These are phyloP conservation scores for Vombatus ursinus DNA, from an alignment of 2,113 vertebrate genomes.

Conservation along the genomic window DNA sequence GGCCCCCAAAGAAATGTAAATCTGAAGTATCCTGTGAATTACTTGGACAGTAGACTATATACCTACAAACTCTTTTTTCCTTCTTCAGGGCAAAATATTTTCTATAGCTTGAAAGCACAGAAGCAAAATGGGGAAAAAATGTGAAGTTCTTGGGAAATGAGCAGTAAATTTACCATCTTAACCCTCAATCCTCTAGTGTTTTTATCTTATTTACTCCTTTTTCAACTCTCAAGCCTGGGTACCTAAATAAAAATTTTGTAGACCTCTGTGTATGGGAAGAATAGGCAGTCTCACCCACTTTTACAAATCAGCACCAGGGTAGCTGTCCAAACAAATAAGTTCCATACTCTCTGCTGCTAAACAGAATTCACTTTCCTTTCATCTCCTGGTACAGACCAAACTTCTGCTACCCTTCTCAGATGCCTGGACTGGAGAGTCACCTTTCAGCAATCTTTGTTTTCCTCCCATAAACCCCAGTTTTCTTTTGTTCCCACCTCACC, in stretches of 20 bases:
- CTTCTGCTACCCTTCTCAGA: neutral
- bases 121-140: neutral
- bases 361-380: neutral
- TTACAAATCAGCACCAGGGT: neutral
- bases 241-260: neutral
- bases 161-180: neutral
- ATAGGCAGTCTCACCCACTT: neutral
- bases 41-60: neutral
- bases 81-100: slow-evolving; percentile 45
- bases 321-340: neutral
- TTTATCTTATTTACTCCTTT: neutral
- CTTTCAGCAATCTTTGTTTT: neutral
- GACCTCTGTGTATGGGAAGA: neutral
- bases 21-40: neutral
- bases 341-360: neutral
- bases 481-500: neutral
- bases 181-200: neutral
- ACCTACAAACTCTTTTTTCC: neutral
- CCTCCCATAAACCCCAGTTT: neutral
- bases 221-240: neutral
- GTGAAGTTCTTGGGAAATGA: neutral
- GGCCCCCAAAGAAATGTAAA: neutral
- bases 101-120: slow-evolving; percentile 7
- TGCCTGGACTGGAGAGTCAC: neutral
- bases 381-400: neutral